Evolutionary conservation across 1,140 invertebrate species (phyloP), one percentile per base, ranked within the genome.

Genomic region (Heliconius nattereri): DNA sequence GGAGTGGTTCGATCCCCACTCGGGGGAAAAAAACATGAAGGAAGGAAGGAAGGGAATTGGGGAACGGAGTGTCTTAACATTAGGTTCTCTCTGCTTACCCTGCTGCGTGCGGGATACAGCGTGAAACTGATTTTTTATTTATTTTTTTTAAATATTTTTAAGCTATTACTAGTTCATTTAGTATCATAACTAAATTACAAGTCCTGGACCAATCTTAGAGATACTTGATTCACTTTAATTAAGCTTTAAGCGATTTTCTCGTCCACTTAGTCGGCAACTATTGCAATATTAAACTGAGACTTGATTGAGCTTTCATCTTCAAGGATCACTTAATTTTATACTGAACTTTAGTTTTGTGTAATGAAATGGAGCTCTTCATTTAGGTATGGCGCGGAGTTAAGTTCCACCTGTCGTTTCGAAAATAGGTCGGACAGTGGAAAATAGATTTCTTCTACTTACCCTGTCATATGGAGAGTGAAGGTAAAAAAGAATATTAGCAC

Each of bases 211-310:
- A 5, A 66, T 66, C 60, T 66, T 26, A 66, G 60, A 66, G 60
- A 66, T 11, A 26, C 60, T 66, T 66, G 29, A 26, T 66, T 66
- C 60, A 29, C 23, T 26, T 66, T 66, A 66, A 66, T 66, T 66
- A 66, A 13, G 13, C 60, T 66, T 26, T 66, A 26, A 26, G 23
- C 23, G 60, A 66, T 66, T 66, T 66, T 66, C 60, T 66, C 60
- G 60, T 66, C 23, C 60, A 66, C 60, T 66, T 66, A 66, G 60
- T 16, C 60, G 20, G 26, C 60, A 66, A 66, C 60, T 66, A 66
- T 66, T 11, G 60, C 60, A 66, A 66, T 66, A 66, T 66, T 66
- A 66, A 66, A 66, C 60, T 66, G 26, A 29, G 60, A 66, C 9
- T 66, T 66, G 23, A 66, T 26, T 66, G 60, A 66, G 23, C 60